phyloP scores from a whole-genome alignment of 2,888 invertebrate genomes.

The Lithodes maja region DNA sequence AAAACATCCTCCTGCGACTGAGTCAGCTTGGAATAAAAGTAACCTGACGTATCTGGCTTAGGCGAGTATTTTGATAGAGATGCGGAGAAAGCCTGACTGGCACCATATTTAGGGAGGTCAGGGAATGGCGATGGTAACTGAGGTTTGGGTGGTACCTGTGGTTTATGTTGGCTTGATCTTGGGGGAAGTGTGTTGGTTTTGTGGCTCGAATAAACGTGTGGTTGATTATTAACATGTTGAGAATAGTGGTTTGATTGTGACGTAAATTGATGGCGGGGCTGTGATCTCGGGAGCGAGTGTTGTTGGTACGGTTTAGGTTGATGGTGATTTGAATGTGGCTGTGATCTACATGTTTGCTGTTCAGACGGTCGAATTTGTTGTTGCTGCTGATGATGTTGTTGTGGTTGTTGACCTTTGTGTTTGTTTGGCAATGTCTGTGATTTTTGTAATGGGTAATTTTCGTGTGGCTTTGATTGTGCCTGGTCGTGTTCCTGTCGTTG shows the following conservation, averaged over 20 bases:
- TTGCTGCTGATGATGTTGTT: not conserved
- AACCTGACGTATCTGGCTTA: slow-evolving; percentile 51
- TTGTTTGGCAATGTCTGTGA: slow-evolving; percentile 2
- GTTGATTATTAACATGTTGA: not conserved
- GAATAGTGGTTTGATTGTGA: not conserved
- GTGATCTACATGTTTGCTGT: too few relatives aligned
- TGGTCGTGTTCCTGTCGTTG: not conserved
- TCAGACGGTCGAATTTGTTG: not conserved
- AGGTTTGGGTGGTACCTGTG: not conserved
- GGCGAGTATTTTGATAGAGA: slow-evolving; percentile 64
- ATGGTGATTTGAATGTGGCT: not conserved
- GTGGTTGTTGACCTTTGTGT: not conserved
- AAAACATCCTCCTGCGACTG: slow-evolving; percentile 50
- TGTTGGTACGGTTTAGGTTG: not conserved
- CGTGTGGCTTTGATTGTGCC: not conserved
- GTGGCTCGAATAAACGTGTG: not conserved
- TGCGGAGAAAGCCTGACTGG: slow-evolving; percentile 66
- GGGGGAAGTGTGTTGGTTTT: not conserved
- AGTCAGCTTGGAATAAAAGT: slow-evolving; percentile 67
- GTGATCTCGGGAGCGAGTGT: not conserved
- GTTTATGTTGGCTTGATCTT: not conserved
- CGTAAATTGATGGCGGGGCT: not conserved
- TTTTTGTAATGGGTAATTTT: not conserved
- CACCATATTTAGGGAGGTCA: slow-evolving; percentile 63
- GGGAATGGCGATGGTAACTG: slow-evolving; percentile 25